Evolutionary conservation across 2,113 vertebrate species (phyloP).

Genomic region (Atrichornis clamosus): DNA sequence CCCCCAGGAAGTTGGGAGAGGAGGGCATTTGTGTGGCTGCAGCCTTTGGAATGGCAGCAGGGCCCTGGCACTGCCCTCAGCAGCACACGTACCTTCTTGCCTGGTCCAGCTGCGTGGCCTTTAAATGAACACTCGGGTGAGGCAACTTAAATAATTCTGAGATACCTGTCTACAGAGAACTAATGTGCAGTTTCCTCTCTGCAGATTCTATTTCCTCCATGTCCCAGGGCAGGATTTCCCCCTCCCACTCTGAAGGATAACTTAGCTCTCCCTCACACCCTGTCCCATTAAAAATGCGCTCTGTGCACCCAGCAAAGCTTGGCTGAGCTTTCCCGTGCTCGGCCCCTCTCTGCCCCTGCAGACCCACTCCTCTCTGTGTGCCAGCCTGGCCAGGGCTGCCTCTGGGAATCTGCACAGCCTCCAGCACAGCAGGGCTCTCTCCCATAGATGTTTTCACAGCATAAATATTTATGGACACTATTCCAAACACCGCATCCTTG

Average conservation of each 20-base stretch:
- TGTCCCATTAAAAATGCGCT: background rate
- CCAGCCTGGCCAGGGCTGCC: background rate
- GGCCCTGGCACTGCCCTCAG: background rate
- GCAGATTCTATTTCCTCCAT: background rate
- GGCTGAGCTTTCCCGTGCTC: background rate
- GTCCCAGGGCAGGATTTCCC: background rate
- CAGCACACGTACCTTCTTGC: rapidly evolving
- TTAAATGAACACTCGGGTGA: background rate
- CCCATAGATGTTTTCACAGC: background rate
- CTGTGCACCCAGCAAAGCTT: background rate
- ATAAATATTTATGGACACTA: background rate
- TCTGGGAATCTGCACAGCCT: rapidly evolving
- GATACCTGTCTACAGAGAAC: background rate
- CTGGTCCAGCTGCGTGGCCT: background rate
- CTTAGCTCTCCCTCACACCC: background rate
- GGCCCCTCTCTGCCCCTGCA: background rate
- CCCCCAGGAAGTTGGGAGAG: background rate
- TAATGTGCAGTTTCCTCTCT: rapidly evolving
- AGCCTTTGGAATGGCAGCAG: background rate
- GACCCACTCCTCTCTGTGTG: background rate
- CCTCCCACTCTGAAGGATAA: background rate
- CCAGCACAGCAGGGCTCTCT: background rate
- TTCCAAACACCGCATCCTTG: background rate
- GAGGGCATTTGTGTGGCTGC: rapidly evolving
- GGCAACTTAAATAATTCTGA: background rate